Conservation (phyloP, 2,113 vertebrate species). For the Campylomormyrus numenius region DNA sequence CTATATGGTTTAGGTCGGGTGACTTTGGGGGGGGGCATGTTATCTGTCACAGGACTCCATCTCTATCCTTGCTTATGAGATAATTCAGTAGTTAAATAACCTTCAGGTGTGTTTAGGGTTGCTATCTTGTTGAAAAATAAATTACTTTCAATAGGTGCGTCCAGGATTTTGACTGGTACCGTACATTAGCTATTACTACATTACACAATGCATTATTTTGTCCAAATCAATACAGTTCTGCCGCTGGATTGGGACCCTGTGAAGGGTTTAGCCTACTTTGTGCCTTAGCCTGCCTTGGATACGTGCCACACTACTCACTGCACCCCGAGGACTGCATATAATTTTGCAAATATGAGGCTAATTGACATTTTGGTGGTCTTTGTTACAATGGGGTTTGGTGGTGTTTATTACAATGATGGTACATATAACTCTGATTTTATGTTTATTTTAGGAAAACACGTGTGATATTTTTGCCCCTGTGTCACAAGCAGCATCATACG, state of each 20-base stretch:
- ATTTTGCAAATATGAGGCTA: background rate
- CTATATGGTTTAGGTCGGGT: background rate
- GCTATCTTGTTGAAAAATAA: background rate
- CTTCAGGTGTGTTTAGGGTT: background rate
- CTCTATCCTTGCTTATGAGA: background rate
- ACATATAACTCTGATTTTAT: background rate
- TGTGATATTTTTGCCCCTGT: background rate
- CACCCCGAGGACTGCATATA: background rate
- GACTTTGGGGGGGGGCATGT: background rate
- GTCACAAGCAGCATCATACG: slow-evolving; percentile 16
- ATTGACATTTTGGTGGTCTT: background rate
- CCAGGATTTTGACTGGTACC: background rate
- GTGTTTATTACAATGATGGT: background rate
- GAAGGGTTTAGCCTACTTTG: background rate
- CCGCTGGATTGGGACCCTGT: background rate
- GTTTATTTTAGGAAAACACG: background rate
- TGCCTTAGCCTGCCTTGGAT: background rate
- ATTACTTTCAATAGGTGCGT: background rate
- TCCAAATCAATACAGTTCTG: background rate
- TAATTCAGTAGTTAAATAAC: background rate
- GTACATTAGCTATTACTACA: background rate
- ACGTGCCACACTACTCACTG: background rate
- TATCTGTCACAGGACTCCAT: background rate
- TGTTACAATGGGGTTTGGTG: background rate
- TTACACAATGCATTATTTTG: background rate